Conservation (phyloP, 2,113 vertebrate species). For the Phylloscopus trochiloides region DNA sequence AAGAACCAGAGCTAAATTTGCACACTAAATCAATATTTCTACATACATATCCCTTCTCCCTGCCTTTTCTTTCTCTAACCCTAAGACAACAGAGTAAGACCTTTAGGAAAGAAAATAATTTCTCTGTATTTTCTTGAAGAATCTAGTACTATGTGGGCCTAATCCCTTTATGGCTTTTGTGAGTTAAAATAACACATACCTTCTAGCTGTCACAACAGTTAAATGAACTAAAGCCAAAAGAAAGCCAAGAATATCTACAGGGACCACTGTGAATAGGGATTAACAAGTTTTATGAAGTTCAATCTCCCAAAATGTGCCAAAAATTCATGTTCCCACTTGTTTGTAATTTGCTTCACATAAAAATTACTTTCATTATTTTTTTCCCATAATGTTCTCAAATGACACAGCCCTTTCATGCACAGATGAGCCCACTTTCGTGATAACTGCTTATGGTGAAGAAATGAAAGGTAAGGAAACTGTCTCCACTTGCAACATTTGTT, state of each 20-base stretch:
- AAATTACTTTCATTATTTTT: not conserved
- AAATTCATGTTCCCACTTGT: slow-evolving; percentile 8
- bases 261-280: not conserved
- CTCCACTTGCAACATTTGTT: not conserved
- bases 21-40: not conserved
- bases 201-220: not conserved
- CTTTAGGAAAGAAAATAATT: not conserved
- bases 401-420: not conserved
- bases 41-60: not conserved
- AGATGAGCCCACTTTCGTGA: not conserved
- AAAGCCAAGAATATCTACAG: slow-evolving; percentile 9
- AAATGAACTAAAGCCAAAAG: not conserved
- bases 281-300: not conserved
- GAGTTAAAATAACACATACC: slow-evolving; percentile 10
- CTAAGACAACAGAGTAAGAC: not conserved
- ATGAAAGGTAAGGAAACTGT: not conserved
- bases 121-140: not conserved
- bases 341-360: slow-evolving; percentile 23
- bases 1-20: not conserved
- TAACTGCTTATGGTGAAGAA: not conserved
- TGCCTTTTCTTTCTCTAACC: not conserved
- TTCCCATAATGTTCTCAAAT: not conserved
- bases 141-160: not conserved
- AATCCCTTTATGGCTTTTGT: not conserved
- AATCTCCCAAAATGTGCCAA: not conserved